These are phyloP conservation scores for Coregonus sp. DNA, from an alignment of 2,797 vertebrate species.

Conservation along the genomic window DNA sequence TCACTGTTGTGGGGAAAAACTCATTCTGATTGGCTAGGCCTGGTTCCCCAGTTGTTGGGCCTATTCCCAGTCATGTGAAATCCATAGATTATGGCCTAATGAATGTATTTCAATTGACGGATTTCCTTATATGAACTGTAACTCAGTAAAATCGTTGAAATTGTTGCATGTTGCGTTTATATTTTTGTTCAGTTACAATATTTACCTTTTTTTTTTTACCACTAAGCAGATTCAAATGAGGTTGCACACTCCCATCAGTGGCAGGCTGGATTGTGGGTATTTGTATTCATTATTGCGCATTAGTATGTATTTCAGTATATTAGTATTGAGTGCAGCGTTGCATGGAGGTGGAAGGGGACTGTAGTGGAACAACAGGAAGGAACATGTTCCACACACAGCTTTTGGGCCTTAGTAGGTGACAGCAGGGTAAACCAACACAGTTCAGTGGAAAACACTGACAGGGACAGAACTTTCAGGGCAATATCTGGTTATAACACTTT, in stretches of 20 bases:
- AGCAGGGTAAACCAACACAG: not conserved
- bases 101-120: no score
- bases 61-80: no score
- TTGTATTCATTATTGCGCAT: conserved; percentile 47
- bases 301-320: conserved; percentile 39
- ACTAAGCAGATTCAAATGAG: conserved; percentile 22
- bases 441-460: no score
- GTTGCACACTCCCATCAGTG: conserved; percentile 19
- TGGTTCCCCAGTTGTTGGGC: no score
- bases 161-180: no score
- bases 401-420: not conserved
- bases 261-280: conserved; percentile 13
- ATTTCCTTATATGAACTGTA: no score
- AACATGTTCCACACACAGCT: not conserved
- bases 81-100: no score
- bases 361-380: conserved; percentile 4
- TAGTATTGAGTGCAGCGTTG: conserved; percentile 2
- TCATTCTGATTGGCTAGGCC: no score
- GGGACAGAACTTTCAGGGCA: not conserved
- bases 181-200: not conserved
- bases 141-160: no score
- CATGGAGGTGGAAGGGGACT: not conserved
- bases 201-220: not conserved
- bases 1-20: no score
- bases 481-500: conserved; percentile 1